phyloP scores from a whole-genome alignment of 2,113 vertebrate species.

The Psephotus haematonotus region DNA sequence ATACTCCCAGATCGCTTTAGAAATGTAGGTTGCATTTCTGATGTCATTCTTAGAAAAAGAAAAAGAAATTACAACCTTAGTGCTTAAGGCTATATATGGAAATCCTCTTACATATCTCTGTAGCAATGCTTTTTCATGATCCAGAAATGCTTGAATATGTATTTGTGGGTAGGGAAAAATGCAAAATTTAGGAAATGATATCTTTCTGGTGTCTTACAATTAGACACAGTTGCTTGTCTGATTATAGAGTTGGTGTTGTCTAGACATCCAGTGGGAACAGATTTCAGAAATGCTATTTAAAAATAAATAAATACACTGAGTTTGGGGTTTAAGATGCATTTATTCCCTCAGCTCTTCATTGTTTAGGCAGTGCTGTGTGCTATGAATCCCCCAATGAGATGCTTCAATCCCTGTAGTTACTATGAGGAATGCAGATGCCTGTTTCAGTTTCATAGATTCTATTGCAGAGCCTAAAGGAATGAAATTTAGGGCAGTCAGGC shows the following conservation, averaged over 20 bases:
- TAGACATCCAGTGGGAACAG: not conserved
- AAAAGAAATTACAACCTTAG: not conserved
- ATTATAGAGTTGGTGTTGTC: not conserved
- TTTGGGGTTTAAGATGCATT: not conserved
- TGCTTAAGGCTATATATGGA: not conserved
- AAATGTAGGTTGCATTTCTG: constrained; percentile 22
- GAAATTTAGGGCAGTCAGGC: not conserved
- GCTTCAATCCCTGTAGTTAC: not conserved
- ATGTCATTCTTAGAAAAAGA: not conserved
- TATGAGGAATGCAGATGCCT: not conserved
- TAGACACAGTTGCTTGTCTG: not conserved
- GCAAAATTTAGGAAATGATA: not conserved
- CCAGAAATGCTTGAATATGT: not conserved
- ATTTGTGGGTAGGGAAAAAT: not conserved
- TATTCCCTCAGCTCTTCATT: not conserved
- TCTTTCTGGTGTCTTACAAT: not conserved
- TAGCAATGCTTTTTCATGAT: not conserved
- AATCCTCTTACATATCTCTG: not conserved
- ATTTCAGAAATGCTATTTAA: not conserved
- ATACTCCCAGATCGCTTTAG: not conserved
- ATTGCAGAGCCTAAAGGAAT: not conserved
- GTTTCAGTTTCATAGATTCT: not conserved
- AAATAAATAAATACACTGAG: not conserved
- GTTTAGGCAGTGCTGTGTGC: not conserved
- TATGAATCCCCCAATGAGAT: not conserved